A percentile compares a stretch with the other conserved stretches of the same genome.
Conservation (phyloP, 2,888 invertebrate genomes). For the Hypomecis atomaria region DNA sequence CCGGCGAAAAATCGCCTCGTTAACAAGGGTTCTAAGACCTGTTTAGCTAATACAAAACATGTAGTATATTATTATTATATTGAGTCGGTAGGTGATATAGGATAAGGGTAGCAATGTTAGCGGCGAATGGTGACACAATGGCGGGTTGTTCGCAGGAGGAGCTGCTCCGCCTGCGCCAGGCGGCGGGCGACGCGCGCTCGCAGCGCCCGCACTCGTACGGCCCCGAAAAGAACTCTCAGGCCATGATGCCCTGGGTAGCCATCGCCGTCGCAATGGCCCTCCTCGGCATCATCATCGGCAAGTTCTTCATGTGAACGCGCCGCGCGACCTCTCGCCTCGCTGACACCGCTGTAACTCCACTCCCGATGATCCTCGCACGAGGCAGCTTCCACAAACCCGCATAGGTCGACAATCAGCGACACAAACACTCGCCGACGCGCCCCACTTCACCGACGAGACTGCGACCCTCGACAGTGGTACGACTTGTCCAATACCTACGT, state of each 20-base stretch:
- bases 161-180: constrained; percentile 85
- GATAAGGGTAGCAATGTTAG: not conserved
- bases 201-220: constrained; percentile 74
- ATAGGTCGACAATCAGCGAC: constrained; percentile 34
- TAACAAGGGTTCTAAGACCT: too few species aligned
- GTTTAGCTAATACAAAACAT: too few species aligned
- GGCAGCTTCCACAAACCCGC: constrained; percentile 55
- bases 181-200: constrained; percentile 65
- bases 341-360: constrained; percentile 67
- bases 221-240: constrained; percentile 85
- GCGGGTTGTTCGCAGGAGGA: constrained; percentile 82
- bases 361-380: constrained; percentile 58
- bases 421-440: constrained; percentile 10
- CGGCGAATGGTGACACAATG: not conserved
- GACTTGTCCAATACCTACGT: not conserved
- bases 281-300: constrained; percentile 91
- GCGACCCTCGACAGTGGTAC: not conserved
- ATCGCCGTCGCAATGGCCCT: constrained; percentile 88
- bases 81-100: too few species aligned
- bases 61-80: too few species aligned
- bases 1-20: too few species aligned
- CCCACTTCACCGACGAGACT: not conserved
- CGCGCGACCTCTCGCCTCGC: constrained; percentile 59
- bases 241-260: constrained; percentile 86
- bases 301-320: constrained; percentile 90